Evolutionary conservation across 1,140 invertebrate species (phyloP).

Genomic region (Rhyzopertha dominica): DNA sequence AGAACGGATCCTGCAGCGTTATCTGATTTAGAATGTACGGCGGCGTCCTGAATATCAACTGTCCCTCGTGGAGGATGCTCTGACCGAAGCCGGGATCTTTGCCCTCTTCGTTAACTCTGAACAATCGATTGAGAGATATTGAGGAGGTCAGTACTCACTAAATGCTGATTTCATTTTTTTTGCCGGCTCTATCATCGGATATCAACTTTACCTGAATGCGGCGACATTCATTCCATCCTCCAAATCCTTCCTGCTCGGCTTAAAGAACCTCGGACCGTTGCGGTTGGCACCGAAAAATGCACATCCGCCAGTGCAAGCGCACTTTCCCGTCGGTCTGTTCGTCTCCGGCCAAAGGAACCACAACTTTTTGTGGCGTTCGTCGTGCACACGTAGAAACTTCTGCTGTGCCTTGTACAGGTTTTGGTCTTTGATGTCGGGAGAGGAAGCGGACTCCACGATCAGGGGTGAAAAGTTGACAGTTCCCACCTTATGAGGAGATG

Average conservation of each 20-base stretch:
- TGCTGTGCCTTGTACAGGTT: constrained; percentile 74
- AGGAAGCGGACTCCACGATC: constrained; percentile 87
- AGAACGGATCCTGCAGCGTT: constrained; percentile 61
- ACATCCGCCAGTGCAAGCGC: constrained; percentile 94
- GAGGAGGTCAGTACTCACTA: background rate
- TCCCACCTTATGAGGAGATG: too few relatives aligned
- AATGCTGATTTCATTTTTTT: too few relatives aligned
- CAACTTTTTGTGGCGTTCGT: constrained; percentile 78
- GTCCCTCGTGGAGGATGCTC: constrained; percentile 81
- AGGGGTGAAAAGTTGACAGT: constrained; percentile 85
- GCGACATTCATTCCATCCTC: constrained; percentile 79
- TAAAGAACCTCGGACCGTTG: constrained; percentile 84
- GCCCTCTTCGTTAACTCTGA: constrained; percentile 57
- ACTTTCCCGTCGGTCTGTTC: constrained; percentile 61
- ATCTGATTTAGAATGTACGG: constrained; percentile 77
- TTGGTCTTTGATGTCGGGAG: constrained; percentile 66
- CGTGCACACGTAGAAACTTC: constrained; percentile 82
- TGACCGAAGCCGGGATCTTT: constrained; percentile 84
- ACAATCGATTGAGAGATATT: too few relatives aligned
- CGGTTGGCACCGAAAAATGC: constrained; percentile 87
- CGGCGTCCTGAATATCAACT: constrained; percentile 86
- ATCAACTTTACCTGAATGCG: constrained; percentile 59
- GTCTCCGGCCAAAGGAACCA: constrained; percentile 88
- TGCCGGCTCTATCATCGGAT: too few relatives aligned
- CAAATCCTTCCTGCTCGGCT: constrained; percentile 72